Conservation (phyloP, 2,888 invertebrate genomes). For the Orgyia antiqua region DNA sequence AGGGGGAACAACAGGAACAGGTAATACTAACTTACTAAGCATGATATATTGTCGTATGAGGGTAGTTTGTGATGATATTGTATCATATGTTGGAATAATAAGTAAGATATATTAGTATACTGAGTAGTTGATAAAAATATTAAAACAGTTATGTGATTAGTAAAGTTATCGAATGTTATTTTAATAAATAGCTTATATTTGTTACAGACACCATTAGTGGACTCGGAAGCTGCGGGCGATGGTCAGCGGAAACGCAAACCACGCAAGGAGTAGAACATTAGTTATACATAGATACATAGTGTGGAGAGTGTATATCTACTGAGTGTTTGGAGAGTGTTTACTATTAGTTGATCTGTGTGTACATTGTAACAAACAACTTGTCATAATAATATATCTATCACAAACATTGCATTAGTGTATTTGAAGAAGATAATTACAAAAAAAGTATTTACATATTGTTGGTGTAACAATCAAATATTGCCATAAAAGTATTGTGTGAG, state of each 20-base stretch:
- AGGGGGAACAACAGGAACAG: neutral
- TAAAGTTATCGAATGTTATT: neutral
- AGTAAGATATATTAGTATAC: no score
- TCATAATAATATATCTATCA: neutral
- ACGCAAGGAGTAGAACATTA: conserved; percentile 58
- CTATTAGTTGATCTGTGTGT: no score
- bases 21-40: no score
- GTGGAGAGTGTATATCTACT: no score
- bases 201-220: conserved; percentile 37
- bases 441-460: neutral
- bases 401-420: neutral
- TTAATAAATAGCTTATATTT: conserved; percentile 1
- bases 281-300: neutral
- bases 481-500: no score
- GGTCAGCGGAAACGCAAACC: conserved; percentile 68
- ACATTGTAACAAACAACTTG: no score
- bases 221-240: conserved; percentile 60
- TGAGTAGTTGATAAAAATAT: no score
- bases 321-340: no score
- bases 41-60: no score
- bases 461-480: no score
- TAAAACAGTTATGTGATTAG: neutral
- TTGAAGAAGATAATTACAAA: neutral
- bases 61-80: neutral
- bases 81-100: neutral